Evolutionary conservation across 1,140 invertebrate species (phyloP).

Genomic region (Hylyphantes graminicola): DNA sequence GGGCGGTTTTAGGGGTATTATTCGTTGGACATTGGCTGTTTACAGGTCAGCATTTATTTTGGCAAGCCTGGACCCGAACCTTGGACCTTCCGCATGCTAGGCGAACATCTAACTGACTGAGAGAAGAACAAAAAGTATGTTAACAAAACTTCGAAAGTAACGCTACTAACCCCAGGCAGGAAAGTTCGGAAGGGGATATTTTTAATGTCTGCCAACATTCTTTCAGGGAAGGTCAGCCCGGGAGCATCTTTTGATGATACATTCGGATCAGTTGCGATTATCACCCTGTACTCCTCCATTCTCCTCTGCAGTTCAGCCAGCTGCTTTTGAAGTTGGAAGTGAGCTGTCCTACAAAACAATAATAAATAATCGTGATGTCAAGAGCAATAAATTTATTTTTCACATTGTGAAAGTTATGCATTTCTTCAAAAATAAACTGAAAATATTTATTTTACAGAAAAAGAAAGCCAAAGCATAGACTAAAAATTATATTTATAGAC

Average conservation of each 20-base stretch:
- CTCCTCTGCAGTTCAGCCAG: conserved; percentile 22
- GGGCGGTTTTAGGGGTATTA: no score
- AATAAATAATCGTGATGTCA: background rate
- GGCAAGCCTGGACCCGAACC: no score
- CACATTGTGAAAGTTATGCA: background rate
- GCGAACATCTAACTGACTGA: background rate
- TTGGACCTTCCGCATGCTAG: background rate
- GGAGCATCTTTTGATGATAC: background rate
- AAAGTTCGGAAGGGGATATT: conserved; percentile 33
- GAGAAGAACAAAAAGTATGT: background rate
- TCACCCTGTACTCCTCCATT: conserved; percentile 3
- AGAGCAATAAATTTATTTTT: conserved; percentile 6
- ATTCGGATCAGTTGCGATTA: conserved; percentile 20
- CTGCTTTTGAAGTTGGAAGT: conserved; percentile 40
- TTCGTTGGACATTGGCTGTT: no score
- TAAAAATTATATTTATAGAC: no score
- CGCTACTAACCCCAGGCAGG: background rate
- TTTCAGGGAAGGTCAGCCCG: background rate
- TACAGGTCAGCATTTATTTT: no score
- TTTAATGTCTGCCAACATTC: conserved; percentile 43
- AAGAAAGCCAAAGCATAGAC: no score
- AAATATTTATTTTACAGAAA: no score
- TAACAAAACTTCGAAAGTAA: background rate
- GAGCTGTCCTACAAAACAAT: background rate
- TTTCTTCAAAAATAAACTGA: no score